Conservation (phyloP, 2,888 invertebrate species). For the Unio pictorum region DNA sequence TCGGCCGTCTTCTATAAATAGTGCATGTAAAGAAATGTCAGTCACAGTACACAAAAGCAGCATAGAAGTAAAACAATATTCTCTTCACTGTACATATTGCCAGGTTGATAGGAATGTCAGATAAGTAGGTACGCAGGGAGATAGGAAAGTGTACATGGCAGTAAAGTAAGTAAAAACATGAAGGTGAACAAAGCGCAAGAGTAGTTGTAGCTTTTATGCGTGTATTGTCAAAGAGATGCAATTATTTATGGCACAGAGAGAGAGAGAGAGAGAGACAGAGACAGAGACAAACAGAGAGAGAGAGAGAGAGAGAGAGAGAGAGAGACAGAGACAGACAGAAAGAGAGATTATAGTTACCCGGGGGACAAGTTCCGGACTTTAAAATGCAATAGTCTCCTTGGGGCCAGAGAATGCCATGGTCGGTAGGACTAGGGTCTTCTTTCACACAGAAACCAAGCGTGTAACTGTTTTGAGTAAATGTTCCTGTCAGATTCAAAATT, state of each 20-base stretch:
- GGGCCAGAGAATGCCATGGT: conserved; percentile 46
- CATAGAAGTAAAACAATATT: no score
- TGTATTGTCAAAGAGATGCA: no score
- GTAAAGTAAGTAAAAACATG: no score
- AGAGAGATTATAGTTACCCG: neutral
- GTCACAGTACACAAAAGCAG: no score
- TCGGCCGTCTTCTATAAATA: no score
- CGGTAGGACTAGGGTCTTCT: conserved; percentile 25
- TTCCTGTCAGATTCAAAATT: conserved; percentile 4
- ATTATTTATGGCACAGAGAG: neutral
- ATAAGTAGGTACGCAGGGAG: no score
- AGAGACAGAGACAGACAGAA: neutral
- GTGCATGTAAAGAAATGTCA: no score
- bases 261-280: conserved; percentile 7
- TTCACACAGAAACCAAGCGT: conserved; percentile 42
- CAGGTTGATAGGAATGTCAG: no score
- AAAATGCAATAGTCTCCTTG: conserved; percentile 47
- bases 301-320: conserved; percentile 4
- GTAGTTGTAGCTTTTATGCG: no score
- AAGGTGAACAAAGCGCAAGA: no score
- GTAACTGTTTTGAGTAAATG: conserved; percentile 8
- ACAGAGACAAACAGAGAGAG: neutral
- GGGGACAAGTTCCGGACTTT: conserved; percentile 13
- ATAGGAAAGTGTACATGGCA: no score
- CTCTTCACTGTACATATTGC: no score